Base-by-base conservation (phyloP, 1,140 invertebrate species). In the Rhizoglyphus robini region DNA sequence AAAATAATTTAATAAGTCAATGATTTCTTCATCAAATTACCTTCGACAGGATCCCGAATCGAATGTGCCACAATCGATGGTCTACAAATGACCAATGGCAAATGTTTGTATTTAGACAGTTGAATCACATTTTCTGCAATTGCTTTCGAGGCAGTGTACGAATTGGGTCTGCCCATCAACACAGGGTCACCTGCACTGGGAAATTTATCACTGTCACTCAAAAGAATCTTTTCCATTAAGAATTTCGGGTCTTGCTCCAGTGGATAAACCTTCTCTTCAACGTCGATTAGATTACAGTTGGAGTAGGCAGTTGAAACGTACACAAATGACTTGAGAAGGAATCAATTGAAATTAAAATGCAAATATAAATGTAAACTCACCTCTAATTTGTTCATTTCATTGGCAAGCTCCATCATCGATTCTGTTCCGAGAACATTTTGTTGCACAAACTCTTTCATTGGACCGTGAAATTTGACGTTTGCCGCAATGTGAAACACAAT, bases 381-480 rank as follows among this genome's bases (percentile, higher is more conserved):
- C 4, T 54, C 67, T 47, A 71, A 57, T 29, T 69, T 51, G n/a
- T 48, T 65, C 5, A 71, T 58, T 31, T 69, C 58, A 23, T 69
- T 54, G 47, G 68, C 67, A 13, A 71, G 31, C 11, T 71, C 68
- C 27, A 92, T 81, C 59, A 92, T 78, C 70, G 86, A 81, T 74
- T 88, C 87, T 27, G 88, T 92, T 48, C 88, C 89, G 66, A 89
- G 76, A 81, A 92, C 87, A 76, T 93, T 93, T 76, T 91, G 90
- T 72, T 86, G 88, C 38, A 92, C 86, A 5, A 27, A 63, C 15
- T 68, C 59, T 47, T 93, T 93, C 64, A 98, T 80, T 66, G 91
- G 90, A 78, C 98, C 95, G 75, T 98, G 93, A 76, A 98, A 98
- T 75, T 93, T 90, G 49, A 97, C n/a, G n/a, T n/a, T n/a, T n/a